Percentiles rank a stretch among this genome's conserved stretches.
phyloP scores from a whole-genome alignment of 1,140 invertebrate species.

The Zelostemma sp. region DNA sequence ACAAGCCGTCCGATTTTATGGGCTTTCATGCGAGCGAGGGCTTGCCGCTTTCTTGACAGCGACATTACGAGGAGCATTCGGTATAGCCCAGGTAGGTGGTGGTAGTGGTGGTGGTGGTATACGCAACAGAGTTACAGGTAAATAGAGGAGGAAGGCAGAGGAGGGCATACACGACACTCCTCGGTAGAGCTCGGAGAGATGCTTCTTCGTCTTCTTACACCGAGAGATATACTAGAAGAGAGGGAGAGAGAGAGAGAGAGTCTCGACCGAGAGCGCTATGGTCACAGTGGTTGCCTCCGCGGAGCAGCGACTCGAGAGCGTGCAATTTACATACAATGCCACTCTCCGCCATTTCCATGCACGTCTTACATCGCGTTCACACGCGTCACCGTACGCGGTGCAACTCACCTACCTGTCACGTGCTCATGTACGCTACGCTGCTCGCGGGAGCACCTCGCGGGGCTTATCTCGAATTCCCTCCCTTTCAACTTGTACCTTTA shows the following conservation, averaged over 20 bases:
- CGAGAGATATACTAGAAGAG: too few species aligned
- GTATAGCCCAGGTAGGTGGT: slow-evolving; percentile 24
- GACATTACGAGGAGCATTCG: slow-evolving; percentile 56
- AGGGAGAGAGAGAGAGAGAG: too few species aligned
- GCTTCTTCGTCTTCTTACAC: too few species aligned
- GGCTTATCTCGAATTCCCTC: background rate
- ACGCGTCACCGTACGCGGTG: slow-evolving; percentile 55
- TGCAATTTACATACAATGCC: slow-evolving; percentile 66
- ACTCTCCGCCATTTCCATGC: slow-evolving; percentile 53
- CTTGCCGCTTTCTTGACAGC: slow-evolving; percentile 64
- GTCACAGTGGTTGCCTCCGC: slow-evolving; percentile 63
- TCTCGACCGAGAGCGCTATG: slow-evolving; percentile 12
- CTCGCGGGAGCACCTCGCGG: slow-evolving; percentile 29
- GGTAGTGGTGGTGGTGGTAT: slow-evolving; percentile 40
- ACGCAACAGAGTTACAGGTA: too few species aligned
- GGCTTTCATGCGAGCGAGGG: slow-evolving; percentile 50
- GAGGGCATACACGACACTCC: too few species aligned
- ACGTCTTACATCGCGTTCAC: slow-evolving; percentile 59
- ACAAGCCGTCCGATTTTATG: slow-evolving; percentile 61
- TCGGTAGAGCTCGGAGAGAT: too few species aligned
- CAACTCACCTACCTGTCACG: slow-evolving; percentile 44
- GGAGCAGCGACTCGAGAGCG: slow-evolving; percentile 46
- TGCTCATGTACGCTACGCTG: slow-evolving; percentile 27
- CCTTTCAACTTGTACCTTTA: background rate
- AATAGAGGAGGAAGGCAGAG: too few species aligned